Base-by-base conservation (phyloP, 53 echinoderm and acorn worm genomes). In the Pentamera pediparva region DNA sequence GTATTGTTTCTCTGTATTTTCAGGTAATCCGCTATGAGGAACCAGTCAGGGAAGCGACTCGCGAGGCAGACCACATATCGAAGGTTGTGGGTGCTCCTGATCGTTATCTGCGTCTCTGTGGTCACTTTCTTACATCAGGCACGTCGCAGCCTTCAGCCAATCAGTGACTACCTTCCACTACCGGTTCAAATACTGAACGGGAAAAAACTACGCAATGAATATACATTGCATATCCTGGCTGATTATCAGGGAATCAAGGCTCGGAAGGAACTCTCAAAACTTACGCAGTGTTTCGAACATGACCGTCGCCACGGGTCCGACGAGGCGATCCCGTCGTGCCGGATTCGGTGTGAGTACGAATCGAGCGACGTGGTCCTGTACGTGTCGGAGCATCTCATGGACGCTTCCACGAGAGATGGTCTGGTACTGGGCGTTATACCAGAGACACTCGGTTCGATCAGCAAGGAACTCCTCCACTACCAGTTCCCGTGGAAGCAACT, bases 351-450 rank as follows among this genome's bases (percentile, higher is more conserved):
- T 45, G 61, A 72, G 4, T 31, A 35, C 4, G 45, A 76, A 26
- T 26, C 24, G 25, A 54, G 24, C 20, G 28, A 54, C 24, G 28
- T 54, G 8, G 9, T 54, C 10, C 39, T 39, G 35, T 22, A 54
- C 64, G 6, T 76, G 39, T 71, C 70, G 1, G 59, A 41, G 5
- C 30, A 79, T 7, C 45, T 81, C 6, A 35, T 45, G 0, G 51
- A 62, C 12, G 78, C 82, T 31, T 49, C 17, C 12, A 71, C 58
- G 6, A 78, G 63, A 60, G 87, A 91, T 45, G 92, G 78, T 7
- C 65, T 78, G 4, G 58, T 91, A 11, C 81, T 87, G 21, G 92
- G 92, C 12, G 49, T 91, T 15, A 83, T 80, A 4, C 91, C 91
- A 0, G 87, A 87, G 59, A 80, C 91, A 2, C 79, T 91, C 15